phyloP scores from a whole-genome alignment of 37 sponge, comb jelly and placozoan genomes.

The Axinella damicornis region DNA sequence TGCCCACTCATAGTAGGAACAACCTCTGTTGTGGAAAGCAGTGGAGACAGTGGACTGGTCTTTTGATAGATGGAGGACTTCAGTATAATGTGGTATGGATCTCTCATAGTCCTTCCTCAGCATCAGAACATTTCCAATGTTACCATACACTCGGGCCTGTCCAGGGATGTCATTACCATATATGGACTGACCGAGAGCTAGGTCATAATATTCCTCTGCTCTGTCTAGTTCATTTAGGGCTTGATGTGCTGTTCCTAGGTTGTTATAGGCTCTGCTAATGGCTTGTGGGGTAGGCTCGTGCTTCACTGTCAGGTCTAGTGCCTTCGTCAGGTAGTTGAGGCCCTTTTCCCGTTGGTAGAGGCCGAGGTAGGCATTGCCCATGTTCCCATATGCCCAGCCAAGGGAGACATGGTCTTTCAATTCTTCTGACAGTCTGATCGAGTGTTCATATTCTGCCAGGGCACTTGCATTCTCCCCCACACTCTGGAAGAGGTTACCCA shows the following conservation, averaged over 20 bases:
- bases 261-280: slow-evolving; percentile 69
- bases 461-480: slow-evolving; percentile 56
- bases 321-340: slow-evolving; percentile 54
- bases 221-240: slow-evolving; percentile 40
- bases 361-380: slow-evolving; percentile 80
- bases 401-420: slow-evolving; percentile 47
- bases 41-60: slow-evolving; percentile 46
- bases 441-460: slow-evolving; percentile 49
- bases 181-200: slow-evolving; percentile 71
- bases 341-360: slow-evolving; percentile 55
- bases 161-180: slow-evolving; percentile 62
- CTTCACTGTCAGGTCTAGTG: slow-evolving; percentile 52
- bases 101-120: slow-evolving; percentile 34
- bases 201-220: slow-evolving; percentile 69
- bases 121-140: slow-evolving; percentile 80
- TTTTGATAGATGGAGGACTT: slow-evolving; percentile 55
- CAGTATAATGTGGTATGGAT: slow-evolving; percentile 67
- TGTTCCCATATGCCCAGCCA: slow-evolving; percentile 86
- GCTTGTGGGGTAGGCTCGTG: slow-evolving; percentile 57
- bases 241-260: slow-evolving; percentile 80
- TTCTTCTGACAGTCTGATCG: slow-evolving; percentile 41
- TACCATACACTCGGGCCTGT: slow-evolving; percentile 77
- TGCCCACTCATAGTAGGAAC: slow-evolving; percentile 71
- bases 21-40: slow-evolving; percentile 77
- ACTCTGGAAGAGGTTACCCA: slow-evolving; percentile 75